Conservation (phyloP, 2,797 vertebrate species). For the Myiotriccus ornatus region DNA sequence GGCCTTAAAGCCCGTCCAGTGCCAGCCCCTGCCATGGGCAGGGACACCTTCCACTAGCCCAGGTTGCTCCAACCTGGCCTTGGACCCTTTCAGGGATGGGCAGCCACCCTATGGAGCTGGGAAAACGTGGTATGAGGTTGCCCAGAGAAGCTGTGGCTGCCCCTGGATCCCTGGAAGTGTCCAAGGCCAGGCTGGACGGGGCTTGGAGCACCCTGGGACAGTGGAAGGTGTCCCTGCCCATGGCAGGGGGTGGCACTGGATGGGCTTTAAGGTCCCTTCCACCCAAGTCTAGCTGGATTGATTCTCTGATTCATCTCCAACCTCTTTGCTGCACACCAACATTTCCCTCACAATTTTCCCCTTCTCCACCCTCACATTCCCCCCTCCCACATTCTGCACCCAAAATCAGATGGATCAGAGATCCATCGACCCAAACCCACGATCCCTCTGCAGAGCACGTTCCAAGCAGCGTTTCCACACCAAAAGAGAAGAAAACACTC, state of each 20-base stretch:
- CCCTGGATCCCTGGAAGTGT: neutral
- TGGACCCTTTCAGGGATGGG: neutral
- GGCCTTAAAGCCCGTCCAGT: neutral
- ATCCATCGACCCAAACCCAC: neutral
- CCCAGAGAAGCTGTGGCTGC: neutral
- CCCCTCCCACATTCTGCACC: too few species aligned
- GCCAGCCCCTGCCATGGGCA: neutral
- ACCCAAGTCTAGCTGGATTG: neutral
- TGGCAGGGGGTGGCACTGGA: neutral
- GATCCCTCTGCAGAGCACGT: neutral
- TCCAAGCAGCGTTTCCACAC: neutral
- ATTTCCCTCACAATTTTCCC: neutral
- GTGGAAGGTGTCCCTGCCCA: neutral
- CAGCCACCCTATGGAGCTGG: neutral
- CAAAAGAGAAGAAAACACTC: neutral
- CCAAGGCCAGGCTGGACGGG: neutral
- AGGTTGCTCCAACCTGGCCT: neutral
- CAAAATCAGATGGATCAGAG: too few species aligned
- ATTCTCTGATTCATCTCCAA: neutral
- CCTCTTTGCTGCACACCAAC: neutral
- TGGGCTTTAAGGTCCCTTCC: neutral
- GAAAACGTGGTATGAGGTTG: neutral
- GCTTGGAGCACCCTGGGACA: neutral
- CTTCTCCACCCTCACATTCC: neutral
- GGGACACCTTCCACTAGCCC: neutral